Conservation (phyloP, 2,888 invertebrate genomes). For the Volucella inanis region DNA sequence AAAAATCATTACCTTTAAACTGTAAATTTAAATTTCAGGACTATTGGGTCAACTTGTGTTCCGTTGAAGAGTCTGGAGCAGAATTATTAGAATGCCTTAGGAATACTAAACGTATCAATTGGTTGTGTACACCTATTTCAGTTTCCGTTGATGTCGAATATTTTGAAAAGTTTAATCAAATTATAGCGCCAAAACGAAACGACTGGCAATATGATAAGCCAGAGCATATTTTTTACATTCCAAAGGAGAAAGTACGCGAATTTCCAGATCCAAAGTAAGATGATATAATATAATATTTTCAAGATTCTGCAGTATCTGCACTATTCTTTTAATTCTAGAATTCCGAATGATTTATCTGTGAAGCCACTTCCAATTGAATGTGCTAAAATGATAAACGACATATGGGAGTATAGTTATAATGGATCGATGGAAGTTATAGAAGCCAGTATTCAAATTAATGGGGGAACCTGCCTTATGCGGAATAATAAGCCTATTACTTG, state of each 20-base stretch:
- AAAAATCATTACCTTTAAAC: too few relatives aligned
- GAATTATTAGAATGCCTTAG: conserved; percentile 61
- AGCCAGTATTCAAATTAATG: conserved; percentile 53
- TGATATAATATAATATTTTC: neutral
- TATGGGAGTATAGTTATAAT: conserved; percentile 63
- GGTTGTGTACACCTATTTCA: conserved; percentile 51
- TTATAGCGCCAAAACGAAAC: conserved; percentile 41
- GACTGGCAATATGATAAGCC: conserved; percentile 53
- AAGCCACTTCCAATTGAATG: conserved; percentile 20
- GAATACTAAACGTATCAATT: conserved; percentile 61
- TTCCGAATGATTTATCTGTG: conserved; percentile 37
- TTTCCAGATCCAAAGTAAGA: conserved; percentile 33
- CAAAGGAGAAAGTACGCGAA: conserved; percentile 39
- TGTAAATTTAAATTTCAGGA: conserved; percentile 36
- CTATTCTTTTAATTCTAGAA: conserved; percentile 19
- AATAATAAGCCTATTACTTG: conserved; percentile 55
- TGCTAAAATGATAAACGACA: conserved; percentile 56
- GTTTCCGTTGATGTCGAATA: conserved; percentile 43
- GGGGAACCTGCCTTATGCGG: conserved; percentile 59
- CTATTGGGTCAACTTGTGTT: conserved; percentile 57
- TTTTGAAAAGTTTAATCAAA: conserved; percentile 39
- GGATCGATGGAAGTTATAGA: conserved; percentile 55
- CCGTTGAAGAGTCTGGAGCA: conserved; percentile 46
- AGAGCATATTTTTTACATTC: conserved; percentile 49
- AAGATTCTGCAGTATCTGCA: neutral